Evolutionary conservation across 2,888 invertebrate genomes (phyloP).

Genomic region (Hypomecis atomaria): DNA sequence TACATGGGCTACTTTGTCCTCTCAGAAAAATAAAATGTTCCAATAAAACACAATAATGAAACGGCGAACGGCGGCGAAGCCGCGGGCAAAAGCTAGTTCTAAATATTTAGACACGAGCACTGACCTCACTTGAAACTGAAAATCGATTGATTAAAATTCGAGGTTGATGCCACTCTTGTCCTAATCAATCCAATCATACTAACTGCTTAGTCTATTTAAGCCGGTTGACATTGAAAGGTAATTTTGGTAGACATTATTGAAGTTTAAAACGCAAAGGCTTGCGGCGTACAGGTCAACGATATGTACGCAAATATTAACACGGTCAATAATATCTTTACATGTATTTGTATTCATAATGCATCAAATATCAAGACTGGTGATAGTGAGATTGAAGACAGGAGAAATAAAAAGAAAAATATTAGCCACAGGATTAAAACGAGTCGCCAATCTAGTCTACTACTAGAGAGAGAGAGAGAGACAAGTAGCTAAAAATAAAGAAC

Average conservation of each 20-base stretch:
- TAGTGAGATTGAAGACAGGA: too few relatives aligned
- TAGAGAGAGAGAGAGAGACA: too few relatives aligned
- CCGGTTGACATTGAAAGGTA: slow-evolving; percentile 23
- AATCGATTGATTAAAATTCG: slow-evolving; percentile 21
- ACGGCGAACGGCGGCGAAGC: too few relatives aligned
- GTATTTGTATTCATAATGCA: too few relatives aligned
- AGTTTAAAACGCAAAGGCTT: slow-evolving; percentile 10
- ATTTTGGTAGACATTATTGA: slow-evolving; percentile 22
- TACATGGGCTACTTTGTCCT: too few relatives aligned
- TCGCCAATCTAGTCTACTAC: too few relatives aligned
- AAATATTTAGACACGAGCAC: slow-evolving; percentile 15
- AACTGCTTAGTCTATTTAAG: slow-evolving; percentile 27
- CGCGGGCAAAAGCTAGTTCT: background rate
- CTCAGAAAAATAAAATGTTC: too few relatives aligned
- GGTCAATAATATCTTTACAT: background rate
- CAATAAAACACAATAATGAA: too few relatives aligned
- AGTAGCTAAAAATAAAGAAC: too few relatives aligned
- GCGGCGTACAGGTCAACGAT: background rate
- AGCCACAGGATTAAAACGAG: too few relatives aligned
- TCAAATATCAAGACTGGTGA: too few relatives aligned
- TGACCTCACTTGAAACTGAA: slow-evolving; percentile 21
- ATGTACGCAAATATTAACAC: background rate
- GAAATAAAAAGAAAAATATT: too few relatives aligned
- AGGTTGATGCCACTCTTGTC: slow-evolving; percentile 17
- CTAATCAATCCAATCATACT: slow-evolving; percentile 29